A percentile compares a stretch with the other conserved stretches of the same genome.
Conservation (phyloP, 2,888 invertebrate genomes). For the Villa cingulata region DNA sequence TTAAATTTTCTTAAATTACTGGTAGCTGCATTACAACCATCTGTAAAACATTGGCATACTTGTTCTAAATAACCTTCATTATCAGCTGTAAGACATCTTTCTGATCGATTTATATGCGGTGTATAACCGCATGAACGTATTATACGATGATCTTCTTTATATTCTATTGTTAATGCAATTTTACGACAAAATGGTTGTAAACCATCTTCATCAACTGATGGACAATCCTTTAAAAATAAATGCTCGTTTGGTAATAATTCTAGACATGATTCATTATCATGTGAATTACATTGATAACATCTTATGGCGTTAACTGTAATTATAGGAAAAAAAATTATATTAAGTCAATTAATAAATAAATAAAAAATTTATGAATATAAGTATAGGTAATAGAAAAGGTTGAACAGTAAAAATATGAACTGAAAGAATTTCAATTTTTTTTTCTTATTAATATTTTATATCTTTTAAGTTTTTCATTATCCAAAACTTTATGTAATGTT, state of each 20-base stretch:
- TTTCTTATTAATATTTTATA: too few relatives aligned
- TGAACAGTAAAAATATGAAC: too few relatives aligned
- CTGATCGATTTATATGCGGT: slow-evolving; percentile 24
- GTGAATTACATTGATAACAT: slow-evolving; percentile 66
- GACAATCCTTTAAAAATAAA: slow-evolving; percentile 37
- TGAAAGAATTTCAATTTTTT: too few relatives aligned
- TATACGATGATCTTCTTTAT: slow-evolving; percentile 36
- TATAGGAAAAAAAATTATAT: slow-evolving; percentile 1
- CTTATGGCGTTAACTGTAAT: slow-evolving; percentile 40
- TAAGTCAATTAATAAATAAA: neutral
- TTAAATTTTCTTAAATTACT: too few relatives aligned
- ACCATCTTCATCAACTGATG: slow-evolving; percentile 26
- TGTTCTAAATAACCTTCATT: slow-evolving; percentile 50
- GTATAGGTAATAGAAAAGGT: too few relatives aligned
- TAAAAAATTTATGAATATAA: too few relatives aligned
- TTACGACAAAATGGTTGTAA: slow-evolving; percentile 53
- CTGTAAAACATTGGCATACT: slow-evolving; percentile 48
- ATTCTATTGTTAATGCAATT: slow-evolving; percentile 46
- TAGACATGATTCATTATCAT: slow-evolving; percentile 50
- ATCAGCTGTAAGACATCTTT: slow-evolving; percentile 45
- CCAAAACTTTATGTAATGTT: too few relatives aligned
- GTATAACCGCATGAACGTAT: slow-evolving; percentile 50
- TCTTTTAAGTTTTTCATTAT: too few relatives aligned
- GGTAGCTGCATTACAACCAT: slow-evolving; percentile 43
- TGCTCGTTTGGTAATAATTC: slow-evolving; percentile 39